Base-by-base conservation (phyloP, 1,140 invertebrate genomes). In the Procambarus clarkii region DNA sequence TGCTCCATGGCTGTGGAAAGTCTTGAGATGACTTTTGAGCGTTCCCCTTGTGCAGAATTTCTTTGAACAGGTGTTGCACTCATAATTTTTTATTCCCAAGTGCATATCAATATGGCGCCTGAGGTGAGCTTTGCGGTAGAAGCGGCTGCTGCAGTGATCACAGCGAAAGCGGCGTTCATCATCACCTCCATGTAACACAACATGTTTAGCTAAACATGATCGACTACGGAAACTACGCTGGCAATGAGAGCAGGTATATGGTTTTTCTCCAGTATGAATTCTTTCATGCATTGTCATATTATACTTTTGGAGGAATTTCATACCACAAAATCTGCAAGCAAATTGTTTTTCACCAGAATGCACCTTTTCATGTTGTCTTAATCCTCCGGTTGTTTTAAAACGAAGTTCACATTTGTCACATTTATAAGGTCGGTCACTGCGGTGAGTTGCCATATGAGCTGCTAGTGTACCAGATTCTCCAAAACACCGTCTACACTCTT, bases 31-130 rank as follows among this genome's bases (percentile, higher is more conserved):
- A n/a, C 76, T 92, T 45, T 78, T 88, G 24, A 92, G 86, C 9
- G 86, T 88, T 24, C 78, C 74, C 9, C 82, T 18, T 2, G 86
- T 92, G 50, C 86, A 88, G 93, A 97, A 97, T 2, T 95, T 95
- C 92, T 97, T 97, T 0, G 96, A 96, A 94, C 98, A 99, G 46
- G 98, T 95, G 82, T 97, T 96, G 94, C 98, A 99, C 82, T 97
- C 96, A 94, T 97, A 98, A 88, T 98, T 98, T 93, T 98, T 97
- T 64, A 98, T 96, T 78, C 98, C 97, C 58, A 96, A 96, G 95
- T 98, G 98, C 95, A 94, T 98, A 54, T 92, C 85, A 24, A 92
- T 92, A 50, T 92, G 91, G 34, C 91, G 64, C 46, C 86, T 88
- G 8, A 92, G 81, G 76, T 92, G 91, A 45, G 91, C 91, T 69